A percentile compares a stretch with the other conserved stretches of the same genome.
phyloP scores from a whole-genome alignment of 2,888 invertebrate species.

The Lepetodrilus schrolli region DNA sequence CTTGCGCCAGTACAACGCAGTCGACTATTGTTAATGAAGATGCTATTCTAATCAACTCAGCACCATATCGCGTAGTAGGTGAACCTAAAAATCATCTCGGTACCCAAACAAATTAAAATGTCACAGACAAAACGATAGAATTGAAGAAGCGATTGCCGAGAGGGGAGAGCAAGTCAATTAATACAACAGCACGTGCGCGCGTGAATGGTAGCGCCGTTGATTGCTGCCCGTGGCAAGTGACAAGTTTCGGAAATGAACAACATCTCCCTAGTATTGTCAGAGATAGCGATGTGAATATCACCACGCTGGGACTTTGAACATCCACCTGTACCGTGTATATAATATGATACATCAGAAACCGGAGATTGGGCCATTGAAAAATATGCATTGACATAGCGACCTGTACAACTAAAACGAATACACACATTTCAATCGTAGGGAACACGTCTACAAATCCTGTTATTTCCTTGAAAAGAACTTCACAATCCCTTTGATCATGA shows the following conservation, averaged over 20 bases:
- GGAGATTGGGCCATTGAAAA: neutral
- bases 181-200: conserved; percentile 19
- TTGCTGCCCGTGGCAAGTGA: conserved; percentile 20
- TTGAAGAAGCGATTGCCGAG: conserved; percentile 19
- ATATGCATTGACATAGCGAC: no score
- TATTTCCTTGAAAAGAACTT: no score
- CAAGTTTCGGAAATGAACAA: conserved; percentile 33
- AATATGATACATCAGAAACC: neutral
- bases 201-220: conserved; percentile 22
- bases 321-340: neutral
- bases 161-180: conserved; percentile 16
- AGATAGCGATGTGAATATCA: neutral
- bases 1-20: no score
- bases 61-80: conserved; percentile 17
- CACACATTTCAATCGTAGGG: no score
- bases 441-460: no score
- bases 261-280: conserved; percentile 12
- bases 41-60: conserved; percentile 1
- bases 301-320: neutral
- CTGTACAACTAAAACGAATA: no score
- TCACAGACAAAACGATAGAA: conserved; percentile 27
- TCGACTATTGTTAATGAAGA: neutral
- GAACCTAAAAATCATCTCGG: conserved; percentile 22
- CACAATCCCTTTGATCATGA: no score
- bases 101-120: conserved; percentile 27